Evolutionary conservation across 2,113 vertebrate genomes (phyloP), one percentile per base, ranked within the genome.

Genomic region (Syrmaticus mikado): DNA sequence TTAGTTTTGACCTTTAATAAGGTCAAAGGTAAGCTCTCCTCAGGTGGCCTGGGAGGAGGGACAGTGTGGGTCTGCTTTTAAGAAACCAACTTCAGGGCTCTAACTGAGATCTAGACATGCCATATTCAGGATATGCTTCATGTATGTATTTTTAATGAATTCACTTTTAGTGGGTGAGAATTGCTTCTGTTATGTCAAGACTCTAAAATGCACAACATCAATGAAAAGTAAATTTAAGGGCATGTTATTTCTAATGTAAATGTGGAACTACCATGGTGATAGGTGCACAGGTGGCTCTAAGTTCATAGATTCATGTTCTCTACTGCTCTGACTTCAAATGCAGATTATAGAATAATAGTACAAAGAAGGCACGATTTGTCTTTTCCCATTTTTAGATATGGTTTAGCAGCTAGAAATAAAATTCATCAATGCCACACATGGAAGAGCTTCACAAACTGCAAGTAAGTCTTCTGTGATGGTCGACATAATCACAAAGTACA

Each of bases 111-210:
- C n/a, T 61, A n/a, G 61, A 14, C 20, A 8, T n/a, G 25, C 11
- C 10, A 14, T 76, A 62, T 8, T 41, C 12, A 2, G 4, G 38
- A 75, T 70, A 71, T 28, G 19, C 45, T 34, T 68, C 34, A 67
- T 45, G 2, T 0, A 8, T 61, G 55, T 85, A 0, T 4, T 62
- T 25, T 36, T 75, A 77, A 34, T 11, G 0, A 28, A 14, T 53
- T 46, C 1, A 6, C 27, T 30, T 72, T 64, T 64, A 21, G 7
- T 24, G 27, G 8, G 32, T 21, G 11, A 48, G 22, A 81, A 6
- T 65, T 50, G 10, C 14, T 83, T 38, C 45, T 74, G 18, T 34
- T 64, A 1, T 22, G 13, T 11, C 45, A 57, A 76, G 38, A 46
- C 41, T 67, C 60, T 32, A 19, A 27, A 74, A 24, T 40, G 25